phyloP scores from a whole-genome alignment of 2,113 vertebrate species.

The Myotis davidii region DNA sequence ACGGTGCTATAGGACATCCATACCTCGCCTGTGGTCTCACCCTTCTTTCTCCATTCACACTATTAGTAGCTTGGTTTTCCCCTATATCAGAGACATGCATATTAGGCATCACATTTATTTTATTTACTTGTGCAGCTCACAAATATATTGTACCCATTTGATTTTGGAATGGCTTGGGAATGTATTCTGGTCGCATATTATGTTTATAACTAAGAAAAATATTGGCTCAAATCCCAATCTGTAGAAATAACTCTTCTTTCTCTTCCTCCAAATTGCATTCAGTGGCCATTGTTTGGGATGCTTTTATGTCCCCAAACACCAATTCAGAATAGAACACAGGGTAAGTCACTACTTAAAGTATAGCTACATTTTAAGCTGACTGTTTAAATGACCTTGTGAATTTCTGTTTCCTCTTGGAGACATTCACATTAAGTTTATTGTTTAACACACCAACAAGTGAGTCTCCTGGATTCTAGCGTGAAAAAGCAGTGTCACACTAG shows the following conservation, averaged over 20 bases:
- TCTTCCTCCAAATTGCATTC: conserved; percentile 60
- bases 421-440: conserved; percentile 54
- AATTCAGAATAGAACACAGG: conserved; percentile 71
- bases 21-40: background rate
- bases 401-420: conserved; percentile 64
- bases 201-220: conserved; percentile 80
- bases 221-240: conserved; percentile 68
- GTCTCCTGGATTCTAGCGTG: background rate
- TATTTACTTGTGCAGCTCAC: conserved; percentile 70
- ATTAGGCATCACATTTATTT: conserved; percentile 57
- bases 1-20: background rate
- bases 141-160: conserved; percentile 67
- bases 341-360: conserved; percentile 68
- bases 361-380: conserved; percentile 63
- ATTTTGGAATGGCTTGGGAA: conserved; percentile 67
- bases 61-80: conserved; percentile 21
- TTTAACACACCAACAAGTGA: background rate
- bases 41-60: background rate
- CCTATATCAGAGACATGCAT: background rate
- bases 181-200: conserved; percentile 76
- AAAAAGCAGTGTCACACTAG: background rate
- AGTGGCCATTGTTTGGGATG: conserved; percentile 59
- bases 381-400: conserved; percentile 66
- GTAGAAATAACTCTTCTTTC: conserved; percentile 60
- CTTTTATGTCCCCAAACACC: conserved; percentile 72